Evolutionary conservation across 2,888 invertebrate genomes (phyloP), one percentile per base, ranked within the genome.

Genomic region (Nasonovia ribisnigri): DNA sequence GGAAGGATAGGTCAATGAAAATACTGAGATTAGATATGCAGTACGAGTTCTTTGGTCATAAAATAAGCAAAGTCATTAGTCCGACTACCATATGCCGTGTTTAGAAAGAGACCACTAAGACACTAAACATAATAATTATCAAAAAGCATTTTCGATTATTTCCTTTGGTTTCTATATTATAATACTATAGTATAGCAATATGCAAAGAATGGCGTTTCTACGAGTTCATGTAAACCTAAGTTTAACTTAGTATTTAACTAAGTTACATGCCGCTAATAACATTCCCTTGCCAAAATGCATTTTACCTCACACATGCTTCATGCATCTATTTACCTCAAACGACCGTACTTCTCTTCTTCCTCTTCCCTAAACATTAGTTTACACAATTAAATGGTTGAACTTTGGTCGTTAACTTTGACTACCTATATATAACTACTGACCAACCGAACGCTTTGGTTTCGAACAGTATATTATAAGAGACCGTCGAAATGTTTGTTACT

Each of bases 1-100:
- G 97, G 97, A 97, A 97, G 97, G 97, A 97, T 96, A 97, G 97
- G 97, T 97, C 97, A 97, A 97, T 97, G 97, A 97, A 97, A 97
- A 97, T 97, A 97, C 97, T 95, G 95, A 94, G 94, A 95, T 95
- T 95, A 95, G 95, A 94, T 94, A 95, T 95, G 95, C 95, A 95
- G 95, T 94, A 94, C 94, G 90, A 54, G 92, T 92, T 94, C 94
- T 90, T 90, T 87, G 90, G 87, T 90, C 84, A 93, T 93, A 93
- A 86, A 93, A 48, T 93, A 93, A 93, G 93, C 90, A 93, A 90
- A 90, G 29, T 92, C 57, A 91, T 91, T 86, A 46, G 91, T 91
- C n/a, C n/a, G n/a, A 86, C 57, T 86, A 91, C 46, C 46, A 26
- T 57, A 16, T 46, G 16, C 43, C n/a, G 88, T 57, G 43, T 84